Evolutionary conservation across 2,797 vertebrate genomes (phyloP), one percentile per base, ranked within the genome.

Genomic region (Gymnoscopelus microlampas): DNA sequence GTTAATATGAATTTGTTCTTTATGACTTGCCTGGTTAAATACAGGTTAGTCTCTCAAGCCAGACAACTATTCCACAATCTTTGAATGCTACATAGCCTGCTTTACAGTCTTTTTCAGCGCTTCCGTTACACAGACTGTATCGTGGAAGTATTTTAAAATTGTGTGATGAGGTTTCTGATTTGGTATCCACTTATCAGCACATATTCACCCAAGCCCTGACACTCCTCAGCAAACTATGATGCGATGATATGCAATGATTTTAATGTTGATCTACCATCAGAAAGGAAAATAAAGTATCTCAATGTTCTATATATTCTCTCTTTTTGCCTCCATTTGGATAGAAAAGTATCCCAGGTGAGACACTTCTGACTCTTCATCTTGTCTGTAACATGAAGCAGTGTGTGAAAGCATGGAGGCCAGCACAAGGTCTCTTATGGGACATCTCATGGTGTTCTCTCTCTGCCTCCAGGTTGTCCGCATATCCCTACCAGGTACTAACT

Each of bases 401-500:
- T 59, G 10, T 48, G n/a, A 74, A 53, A 39, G 2, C 9, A 26
- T 2, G 19, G 13, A 14, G 24, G n/a, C 57, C 1, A 13, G 51
- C 1, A 39, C 32, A 68, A 50, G 49, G 49, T 1, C 1, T n/a
- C 3, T 26, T 26, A 29, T 10, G 76, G 1, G 57, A 23, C 4
- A 0, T 23, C 8, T 4, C 12, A n/a, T 73, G 24, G 65, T 11
- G n/a, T 7, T 75, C 9, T 67, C 13, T 14, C 0, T 13, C 35
- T 60, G 1, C 62, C 0, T 23, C 24, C 77, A 98, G 97, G 93
- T 89, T 98, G 85, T 70, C 85, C 13, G 85, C 84, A 4, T 2
- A 85, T 1, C 10, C 90, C 0, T 97, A 92, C 56, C 0, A 11
- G 0, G 80, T 95, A 53, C 87, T 86, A 0, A 44, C 11, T 0